phyloP scores from a whole-genome alignment of 1,140 invertebrate species.

The Drosophila sulfurigaster region DNA sequence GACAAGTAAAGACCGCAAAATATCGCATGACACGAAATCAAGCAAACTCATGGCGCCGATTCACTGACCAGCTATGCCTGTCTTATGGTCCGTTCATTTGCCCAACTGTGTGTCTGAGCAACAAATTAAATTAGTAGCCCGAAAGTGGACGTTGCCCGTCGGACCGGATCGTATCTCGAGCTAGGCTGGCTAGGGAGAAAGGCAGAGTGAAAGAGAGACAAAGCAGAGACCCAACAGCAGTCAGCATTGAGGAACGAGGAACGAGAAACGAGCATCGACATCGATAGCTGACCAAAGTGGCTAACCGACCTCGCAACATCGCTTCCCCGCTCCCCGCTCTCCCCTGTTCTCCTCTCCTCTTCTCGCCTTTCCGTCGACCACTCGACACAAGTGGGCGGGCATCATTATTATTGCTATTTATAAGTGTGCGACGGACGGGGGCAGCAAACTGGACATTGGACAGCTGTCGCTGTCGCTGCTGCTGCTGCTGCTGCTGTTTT shows the following conservation, averaged over 20 bases:
- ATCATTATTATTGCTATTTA: constrained; percentile 67
- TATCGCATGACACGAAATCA: constrained; percentile 79
- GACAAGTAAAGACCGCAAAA: constrained; percentile 41
- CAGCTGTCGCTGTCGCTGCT: constrained; percentile 53
- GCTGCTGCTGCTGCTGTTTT: neutral
- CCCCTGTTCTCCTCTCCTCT: neutral
- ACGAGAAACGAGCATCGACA: constrained; percentile 38
- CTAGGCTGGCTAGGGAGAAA: neutral
- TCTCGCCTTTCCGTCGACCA: neutral
- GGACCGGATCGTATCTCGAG: constrained; percentile 11
- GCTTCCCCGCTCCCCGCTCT: neutral
- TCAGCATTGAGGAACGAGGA: neutral
- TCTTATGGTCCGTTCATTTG: neutral
- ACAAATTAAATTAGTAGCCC: constrained; percentile 75
- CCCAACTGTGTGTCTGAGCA: constrained; percentile 35
- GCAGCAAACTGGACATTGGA: constrained; percentile 47
- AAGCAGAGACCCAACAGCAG: neutral
- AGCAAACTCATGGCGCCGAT: constrained; percentile 68
- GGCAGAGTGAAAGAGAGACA: neutral
- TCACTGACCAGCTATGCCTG: constrained; percentile 46
- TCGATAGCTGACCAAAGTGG: constrained; percentile 76
- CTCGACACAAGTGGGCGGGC: constrained; percentile 31
- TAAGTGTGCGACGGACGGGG: constrained; percentile 50
- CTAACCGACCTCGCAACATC: constrained; percentile 41
- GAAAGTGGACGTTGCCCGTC: neutral